These are phyloP conservation scores for Ctenopoma multispine DNA, from an alignment of 2,797 vertebrate genomes.

Conservation along the genomic window DNA sequence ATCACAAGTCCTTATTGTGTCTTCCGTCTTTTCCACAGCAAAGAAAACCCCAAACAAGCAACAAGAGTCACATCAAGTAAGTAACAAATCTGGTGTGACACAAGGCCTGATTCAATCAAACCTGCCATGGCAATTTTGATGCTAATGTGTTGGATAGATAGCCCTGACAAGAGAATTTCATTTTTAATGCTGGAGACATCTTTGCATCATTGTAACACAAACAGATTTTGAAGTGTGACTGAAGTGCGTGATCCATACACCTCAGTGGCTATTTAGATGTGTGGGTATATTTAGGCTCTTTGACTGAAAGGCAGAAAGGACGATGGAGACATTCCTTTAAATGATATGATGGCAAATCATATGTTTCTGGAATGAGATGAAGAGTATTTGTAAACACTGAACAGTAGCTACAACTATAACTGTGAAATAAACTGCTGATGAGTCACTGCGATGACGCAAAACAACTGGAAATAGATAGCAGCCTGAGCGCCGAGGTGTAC, in stretches of 20 bases:
- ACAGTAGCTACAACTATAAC: constrained; percentile 45
- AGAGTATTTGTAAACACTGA: constrained; percentile 68
- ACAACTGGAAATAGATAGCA: constrained; percentile 77
- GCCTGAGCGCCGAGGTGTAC: constrained; percentile 49
- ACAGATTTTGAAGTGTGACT: constrained; percentile 27
- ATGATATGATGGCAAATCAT: constrained; percentile 22
- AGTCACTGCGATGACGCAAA: constrained; percentile 79
- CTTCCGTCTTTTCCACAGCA: constrained; percentile 75
- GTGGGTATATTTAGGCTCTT: constrained; percentile 40
- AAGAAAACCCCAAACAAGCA: constrained; percentile 80
- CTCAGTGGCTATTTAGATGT: constrained; percentile 16
- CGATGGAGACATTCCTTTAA: constrained; percentile 17
- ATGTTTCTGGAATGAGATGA: constrained; percentile 48
- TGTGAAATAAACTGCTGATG: constrained; percentile 69
- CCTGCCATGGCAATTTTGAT: constrained; percentile 54
- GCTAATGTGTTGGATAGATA: constrained; percentile 51
- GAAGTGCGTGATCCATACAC: constrained; percentile 5
- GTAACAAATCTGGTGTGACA: constrained; percentile 68
- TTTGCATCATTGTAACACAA: constrained; percentile 33
- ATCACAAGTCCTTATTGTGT: constrained; percentile 36
- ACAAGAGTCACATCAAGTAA: constrained; percentile 86
- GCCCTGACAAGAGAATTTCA: constrained; percentile 54
- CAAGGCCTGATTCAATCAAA: constrained; percentile 71
- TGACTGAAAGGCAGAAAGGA: constrained; percentile 28
- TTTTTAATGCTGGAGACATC: constrained; percentile 36